Base-by-base conservation (phyloP, 2,888 invertebrate species). In the Neoascia interrupta region DNA sequence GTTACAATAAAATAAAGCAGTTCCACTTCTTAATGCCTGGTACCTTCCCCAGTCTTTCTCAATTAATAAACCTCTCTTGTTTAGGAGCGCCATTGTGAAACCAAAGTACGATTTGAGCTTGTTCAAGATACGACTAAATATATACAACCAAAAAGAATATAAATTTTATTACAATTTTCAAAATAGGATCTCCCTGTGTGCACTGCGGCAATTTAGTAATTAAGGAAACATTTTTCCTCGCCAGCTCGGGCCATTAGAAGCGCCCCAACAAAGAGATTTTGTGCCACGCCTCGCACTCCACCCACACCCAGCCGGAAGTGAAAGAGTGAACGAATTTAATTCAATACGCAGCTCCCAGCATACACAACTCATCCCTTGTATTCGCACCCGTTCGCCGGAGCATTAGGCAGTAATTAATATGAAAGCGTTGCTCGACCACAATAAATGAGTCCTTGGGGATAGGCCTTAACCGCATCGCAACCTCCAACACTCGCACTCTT, bases 321-420 rank as follows among this genome's bases (percentile, higher is more conserved):
- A 60, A 15, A 15, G 23, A 41, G 54, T 13, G 28, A 43, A 43
- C 19, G 36, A 60, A 60, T 70, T 70, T 70, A 76, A 76, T 70
- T 76, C 58, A 76, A 76, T 76, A 70, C 70, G 39, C 66, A 60
- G 31, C 64, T 64, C 39, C 21, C 64, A 39, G n/a, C 10, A 3
- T 31, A 15, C 11, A 41, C 15, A 56, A 37, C 53, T 43, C 66
- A 54, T 45, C n/a, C 43, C 51, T 26, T 6, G 34, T 37, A 54
- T 60, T 18, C 8, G 37, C 54, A 75, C 70, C 76, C 70, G 60
- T 70, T 75, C 64, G 53, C 47, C 45, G 21, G 47, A 37, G 70
- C 76, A 76, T 70, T 76, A 72, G 64, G 64, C 70, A 58, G 76
- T 72, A 76, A 76, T 76, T 76, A 76, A 76, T 70, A 70, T 70